Evolutionary conservation across 1,140 invertebrate genomes (phyloP).

Genomic region (Zeugodacus cucurbitae): DNA sequence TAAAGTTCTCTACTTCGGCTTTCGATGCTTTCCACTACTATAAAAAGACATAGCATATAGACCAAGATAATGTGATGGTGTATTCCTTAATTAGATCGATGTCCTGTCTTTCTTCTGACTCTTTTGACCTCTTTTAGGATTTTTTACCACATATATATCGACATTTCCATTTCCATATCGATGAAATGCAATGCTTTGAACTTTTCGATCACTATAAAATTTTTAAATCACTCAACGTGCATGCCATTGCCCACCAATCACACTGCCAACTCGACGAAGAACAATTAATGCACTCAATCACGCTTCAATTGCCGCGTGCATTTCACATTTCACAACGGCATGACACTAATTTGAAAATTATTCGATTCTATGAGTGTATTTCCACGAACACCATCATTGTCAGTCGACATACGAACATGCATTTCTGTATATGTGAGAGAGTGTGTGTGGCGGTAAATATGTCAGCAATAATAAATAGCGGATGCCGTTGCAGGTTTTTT

Average conservation of each 20-base stretch:
- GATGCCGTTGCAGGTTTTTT: neutral
- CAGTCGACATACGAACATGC: neutral
- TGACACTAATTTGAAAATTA: constrained; percentile 36
- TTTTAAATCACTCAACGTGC: too few relatives aligned
- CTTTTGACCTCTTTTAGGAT: too few relatives aligned
- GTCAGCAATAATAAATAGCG: neutral
- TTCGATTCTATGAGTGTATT: neutral
- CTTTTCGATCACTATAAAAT: too few relatives aligned
- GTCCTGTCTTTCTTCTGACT: too few relatives aligned
- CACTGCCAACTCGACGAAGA: neutral
- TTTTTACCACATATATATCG: too few relatives aligned
- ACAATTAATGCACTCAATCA: constrained; percentile 32
- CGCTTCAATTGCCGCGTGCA: neutral
- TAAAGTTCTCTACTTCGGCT: too few relatives aligned
- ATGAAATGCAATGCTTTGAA: too few relatives aligned
- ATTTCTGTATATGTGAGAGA: neutral
- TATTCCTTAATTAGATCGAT: too few relatives aligned
- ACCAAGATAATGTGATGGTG: too few relatives aligned
- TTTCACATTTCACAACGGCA: neutral
- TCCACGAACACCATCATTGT: neutral
- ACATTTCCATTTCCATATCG: too few relatives aligned
- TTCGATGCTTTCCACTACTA: too few relatives aligned
- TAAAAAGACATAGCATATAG: too few relatives aligned
- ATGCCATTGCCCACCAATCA: neutral
- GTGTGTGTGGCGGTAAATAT: neutral